These are phyloP conservation scores for Macquaria australasica DNA, from an alignment of 2,113 vertebrate genomes.

Conservation along the genomic window DNA sequence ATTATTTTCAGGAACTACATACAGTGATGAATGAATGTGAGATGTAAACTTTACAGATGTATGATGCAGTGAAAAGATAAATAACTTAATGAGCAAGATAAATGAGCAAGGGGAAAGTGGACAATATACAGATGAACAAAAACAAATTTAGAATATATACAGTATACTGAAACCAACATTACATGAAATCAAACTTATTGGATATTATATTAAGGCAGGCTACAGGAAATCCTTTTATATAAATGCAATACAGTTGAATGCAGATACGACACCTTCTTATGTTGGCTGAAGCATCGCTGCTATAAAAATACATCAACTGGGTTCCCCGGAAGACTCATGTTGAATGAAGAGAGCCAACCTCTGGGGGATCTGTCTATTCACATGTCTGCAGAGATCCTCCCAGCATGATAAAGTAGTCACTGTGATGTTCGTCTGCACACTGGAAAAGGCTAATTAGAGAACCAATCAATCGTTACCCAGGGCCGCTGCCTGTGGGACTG, in stretches of 20 bases:
- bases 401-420: conserved; percentile 75
- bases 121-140: background rate
- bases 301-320: conserved; percentile 23
- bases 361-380: conserved; percentile 63
- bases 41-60: background rate
- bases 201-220: background rate
- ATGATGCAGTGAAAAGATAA: background rate
- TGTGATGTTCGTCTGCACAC: conserved; percentile 67
- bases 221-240: conserved; percentile 7
- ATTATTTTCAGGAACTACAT: conserved; percentile 1
- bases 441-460: conserved; percentile 79
- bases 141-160: background rate
- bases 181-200: background rate
- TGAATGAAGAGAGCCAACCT: conserved; percentile 49
- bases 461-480: conserved; percentile 76
- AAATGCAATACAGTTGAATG: conserved; percentile 1
- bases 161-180: conserved; percentile 2
- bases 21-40: conserved; percentile 3
- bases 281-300: conserved; percentile 1
- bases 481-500: conserved; percentile 70
- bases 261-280: background rate
- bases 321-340: conserved; percentile 24
- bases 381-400: conserved; percentile 66
- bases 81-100: too few species aligned
- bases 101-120: background rate